Conservation (phyloP, 2,888 invertebrate genomes). For the Thereva unica region DNA sequence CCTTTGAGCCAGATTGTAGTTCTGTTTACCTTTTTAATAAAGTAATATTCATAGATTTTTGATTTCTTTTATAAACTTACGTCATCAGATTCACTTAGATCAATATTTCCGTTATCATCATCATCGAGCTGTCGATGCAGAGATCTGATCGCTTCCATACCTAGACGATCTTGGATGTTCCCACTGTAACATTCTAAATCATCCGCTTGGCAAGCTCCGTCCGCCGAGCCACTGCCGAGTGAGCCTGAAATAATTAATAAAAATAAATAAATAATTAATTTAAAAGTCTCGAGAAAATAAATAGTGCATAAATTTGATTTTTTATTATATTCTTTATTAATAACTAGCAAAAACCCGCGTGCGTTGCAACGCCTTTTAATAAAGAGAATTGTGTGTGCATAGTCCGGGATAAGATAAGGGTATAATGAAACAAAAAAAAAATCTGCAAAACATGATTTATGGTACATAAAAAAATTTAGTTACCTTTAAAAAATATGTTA, state of each 20-base stretch:
- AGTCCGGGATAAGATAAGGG: too few relatives aligned
- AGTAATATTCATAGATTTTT: not conserved
- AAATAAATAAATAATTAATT: constrained; percentile 13
- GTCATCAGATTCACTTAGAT: constrained; percentile 96
- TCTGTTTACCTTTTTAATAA: too few relatives aligned
- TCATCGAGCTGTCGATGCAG: constrained; percentile 95
- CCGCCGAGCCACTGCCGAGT: constrained; percentile 52
- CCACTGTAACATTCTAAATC: constrained; percentile 75
- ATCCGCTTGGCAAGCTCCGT: constrained; percentile 60
- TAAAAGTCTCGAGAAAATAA: not conserved
- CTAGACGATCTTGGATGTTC: constrained; percentile 77
- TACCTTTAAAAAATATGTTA: too few relatives aligned
- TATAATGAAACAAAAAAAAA: too few relatives aligned
- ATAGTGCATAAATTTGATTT: too few relatives aligned
- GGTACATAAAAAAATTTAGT: too few relatives aligned
- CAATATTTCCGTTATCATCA: constrained; percentile 96
- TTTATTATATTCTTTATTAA: too few relatives aligned
- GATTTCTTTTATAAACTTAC: constrained; percentile 63
- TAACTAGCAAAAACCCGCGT: too few relatives aligned
- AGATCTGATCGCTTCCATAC: constrained; percentile 89
- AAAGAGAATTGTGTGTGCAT: too few relatives aligned
- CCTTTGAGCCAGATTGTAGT: not conserved
- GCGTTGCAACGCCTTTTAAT: too few relatives aligned
- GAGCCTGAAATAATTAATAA: constrained; percentile 46
- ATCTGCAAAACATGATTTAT: too few relatives aligned